These are phyloP conservation scores for Noctuana brunneofusca DNA, from an alignment of 2,888 invertebrate genomes.

Conservation along the genomic window DNA sequence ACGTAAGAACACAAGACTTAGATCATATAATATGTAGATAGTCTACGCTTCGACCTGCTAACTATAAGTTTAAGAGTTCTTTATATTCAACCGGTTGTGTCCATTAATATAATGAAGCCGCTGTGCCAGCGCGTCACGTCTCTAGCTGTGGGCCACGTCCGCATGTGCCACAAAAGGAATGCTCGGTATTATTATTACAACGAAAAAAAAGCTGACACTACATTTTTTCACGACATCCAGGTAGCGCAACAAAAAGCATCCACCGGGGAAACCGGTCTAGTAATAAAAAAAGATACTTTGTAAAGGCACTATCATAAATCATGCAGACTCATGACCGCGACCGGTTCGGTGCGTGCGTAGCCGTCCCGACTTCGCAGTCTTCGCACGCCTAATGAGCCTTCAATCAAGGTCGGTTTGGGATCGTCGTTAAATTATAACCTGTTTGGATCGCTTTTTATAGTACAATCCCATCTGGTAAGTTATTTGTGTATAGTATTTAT, in stretches of 20 bases:
- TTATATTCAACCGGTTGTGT: slow-evolving; percentile 77
- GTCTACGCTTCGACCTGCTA: slow-evolving; percentile 44
- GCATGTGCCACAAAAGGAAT: slow-evolving; percentile 78
- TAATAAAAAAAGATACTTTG: slow-evolving; percentile 61
- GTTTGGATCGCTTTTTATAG: slow-evolving; percentile 41
- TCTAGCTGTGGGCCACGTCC: slow-evolving; percentile 68
- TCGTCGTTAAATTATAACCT: slow-evolving; percentile 58
- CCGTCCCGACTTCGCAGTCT: slow-evolving; percentile 53
- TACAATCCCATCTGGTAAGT: background rate
- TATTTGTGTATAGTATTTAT: background rate
- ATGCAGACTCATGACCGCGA: slow-evolving; percentile 76
- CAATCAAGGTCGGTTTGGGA: slow-evolving; percentile 76
- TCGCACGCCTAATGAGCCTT: slow-evolving; percentile 73
- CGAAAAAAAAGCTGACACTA: slow-evolving; percentile 69
- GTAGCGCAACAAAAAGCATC: slow-evolving; percentile 71
- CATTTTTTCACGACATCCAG: slow-evolving; percentile 73
- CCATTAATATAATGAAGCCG: slow-evolving; percentile 81
- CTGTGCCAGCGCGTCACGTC: slow-evolving; percentile 75
- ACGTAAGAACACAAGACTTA: no score
- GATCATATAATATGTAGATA: no score
- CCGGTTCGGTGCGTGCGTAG: slow-evolving; percentile 64
- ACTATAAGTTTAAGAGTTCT: slow-evolving; percentile 73
- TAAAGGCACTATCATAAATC: slow-evolving; percentile 76
- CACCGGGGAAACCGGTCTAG: slow-evolving; percentile 67
- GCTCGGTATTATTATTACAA: slow-evolving; percentile 78